A percentile compares a stretch with the other conserved stretches of the same genome.
These are phyloP conservation scores for Orius insidiosus DNA, from an alignment of 1,140 invertebrate genomes.

Conservation along the genomic window DNA sequence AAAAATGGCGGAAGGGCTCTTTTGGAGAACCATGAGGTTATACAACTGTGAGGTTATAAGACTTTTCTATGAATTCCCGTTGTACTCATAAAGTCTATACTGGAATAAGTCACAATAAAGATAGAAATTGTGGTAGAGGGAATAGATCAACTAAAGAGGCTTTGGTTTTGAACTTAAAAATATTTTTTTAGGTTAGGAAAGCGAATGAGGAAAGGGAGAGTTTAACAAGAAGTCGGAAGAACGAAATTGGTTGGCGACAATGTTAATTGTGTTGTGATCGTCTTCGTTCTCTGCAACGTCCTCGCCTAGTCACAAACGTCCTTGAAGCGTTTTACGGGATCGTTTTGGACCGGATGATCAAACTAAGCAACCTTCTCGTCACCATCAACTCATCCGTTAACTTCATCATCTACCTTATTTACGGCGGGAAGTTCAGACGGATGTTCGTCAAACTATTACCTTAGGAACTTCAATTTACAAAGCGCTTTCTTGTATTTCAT, in stretches of 20 bases:
- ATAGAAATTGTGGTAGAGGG: too few relatives aligned
- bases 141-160: too few relatives aligned
- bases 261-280: conserved; percentile 88
- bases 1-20: too few relatives aligned
- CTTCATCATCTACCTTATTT: conserved; percentile 93
- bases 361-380: conserved; percentile 74
- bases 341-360: conserved; percentile 58
- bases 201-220: conserved; percentile 68
- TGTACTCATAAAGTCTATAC: too few relatives aligned
- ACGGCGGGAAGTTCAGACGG: conserved; percentile 88
- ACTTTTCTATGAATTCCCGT: background rate
- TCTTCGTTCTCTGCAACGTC: conserved; percentile 88
- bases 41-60: background rate
- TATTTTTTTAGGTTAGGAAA: conserved; percentile 46
- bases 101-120: too few relatives aligned
- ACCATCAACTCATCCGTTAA: conserved; percentile 94
- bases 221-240: conserved; percentile 57
- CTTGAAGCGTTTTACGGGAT: conserved; percentile 57
- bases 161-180: conserved; percentile 1
- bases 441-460: conserved; percentile 79
- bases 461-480: too few relatives aligned
- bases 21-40: too few relatives aligned
- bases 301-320: conserved; percentile 79
- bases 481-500: too few relatives aligned
- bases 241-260: conserved; percentile 85